These are phyloP conservation scores for Oxygymnocypris stewartii DNA, from an alignment of 2,113 vertebrate genomes.

Conservation along the genomic window DNA sequence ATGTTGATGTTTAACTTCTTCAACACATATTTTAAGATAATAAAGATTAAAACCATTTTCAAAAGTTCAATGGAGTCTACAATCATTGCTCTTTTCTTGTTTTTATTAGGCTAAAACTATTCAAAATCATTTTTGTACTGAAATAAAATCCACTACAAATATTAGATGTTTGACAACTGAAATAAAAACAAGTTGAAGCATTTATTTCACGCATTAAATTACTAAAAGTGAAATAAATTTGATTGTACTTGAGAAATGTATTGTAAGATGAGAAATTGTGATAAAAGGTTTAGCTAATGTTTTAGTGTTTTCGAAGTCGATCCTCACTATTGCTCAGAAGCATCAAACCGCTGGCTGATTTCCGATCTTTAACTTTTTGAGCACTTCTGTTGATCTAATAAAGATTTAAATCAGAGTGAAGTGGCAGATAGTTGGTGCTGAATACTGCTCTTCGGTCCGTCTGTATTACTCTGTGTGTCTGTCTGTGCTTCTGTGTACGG, in stretches of 20 bases:
- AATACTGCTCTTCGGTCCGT: not conserved
- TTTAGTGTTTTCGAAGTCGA: not conserved
- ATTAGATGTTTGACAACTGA: not conserved
- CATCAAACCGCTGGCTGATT: not conserved
- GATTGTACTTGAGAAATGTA: too few species aligned
- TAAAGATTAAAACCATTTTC: too few species aligned
- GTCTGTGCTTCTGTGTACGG: conserved; percentile 40
- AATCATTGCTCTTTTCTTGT: not conserved
- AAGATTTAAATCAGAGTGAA: not conserved
- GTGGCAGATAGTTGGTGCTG: not conserved
- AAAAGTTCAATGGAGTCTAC: not conserved
- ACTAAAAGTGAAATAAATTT: too few species aligned
- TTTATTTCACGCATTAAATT: too few species aligned
- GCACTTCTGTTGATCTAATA: not conserved
- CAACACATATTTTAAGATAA: too few species aligned
- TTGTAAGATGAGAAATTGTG: not conserved
- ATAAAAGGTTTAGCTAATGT: not conserved
- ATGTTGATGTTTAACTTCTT: too few species aligned
- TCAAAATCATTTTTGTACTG: too few species aligned
- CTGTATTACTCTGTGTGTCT: not conserved
- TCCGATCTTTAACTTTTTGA: not conserved
- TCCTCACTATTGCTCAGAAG: not conserved
- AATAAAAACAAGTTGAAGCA: too few species aligned
- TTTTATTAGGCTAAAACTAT: not conserved
- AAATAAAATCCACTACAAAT: not conserved